Evolutionary conservation across 92 coral and sea anemone genomes (phyloP).

Genomic region (Montipora capitata): DNA sequence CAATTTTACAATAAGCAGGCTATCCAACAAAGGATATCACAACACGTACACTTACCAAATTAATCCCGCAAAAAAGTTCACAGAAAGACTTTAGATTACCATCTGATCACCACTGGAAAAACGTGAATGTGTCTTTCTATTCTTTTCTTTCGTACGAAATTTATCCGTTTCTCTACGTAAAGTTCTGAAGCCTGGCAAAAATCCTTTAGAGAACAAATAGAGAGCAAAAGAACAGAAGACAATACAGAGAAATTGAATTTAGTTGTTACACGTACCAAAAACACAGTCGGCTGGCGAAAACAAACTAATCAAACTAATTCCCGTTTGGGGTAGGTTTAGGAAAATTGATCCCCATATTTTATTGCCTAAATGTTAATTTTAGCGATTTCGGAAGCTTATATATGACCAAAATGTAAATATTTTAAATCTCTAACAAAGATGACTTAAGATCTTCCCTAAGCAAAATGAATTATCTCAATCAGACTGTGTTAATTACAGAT

Average conservation of each 20-base stretch:
- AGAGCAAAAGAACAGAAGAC: neutral
- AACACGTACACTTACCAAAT: neutral
- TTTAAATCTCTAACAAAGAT: neutral
- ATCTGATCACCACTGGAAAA: no score
- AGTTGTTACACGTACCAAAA: neutral
- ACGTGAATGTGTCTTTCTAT: no score
- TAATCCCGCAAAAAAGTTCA: neutral
- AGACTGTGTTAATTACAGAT: neutral
- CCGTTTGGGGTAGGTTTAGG: conserved; percentile 19
- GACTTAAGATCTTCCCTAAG: neutral
- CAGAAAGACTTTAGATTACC: no score
- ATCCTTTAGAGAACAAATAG: neutral
- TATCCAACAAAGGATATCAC: neutral
- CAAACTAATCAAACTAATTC: neutral
- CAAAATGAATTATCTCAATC: neutral
- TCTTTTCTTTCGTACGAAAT: no score
- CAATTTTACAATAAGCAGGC: neutral
- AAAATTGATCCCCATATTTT: neutral
- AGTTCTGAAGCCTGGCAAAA: neutral
- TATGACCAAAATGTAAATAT: neutral
- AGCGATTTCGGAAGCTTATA: neutral
- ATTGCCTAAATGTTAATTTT: neutral
- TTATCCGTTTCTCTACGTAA: no score
- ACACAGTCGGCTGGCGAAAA: neutral
- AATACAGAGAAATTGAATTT: neutral